These are phyloP conservation scores for Pipistrellus nathusii DNA, from an alignment of 2,797 vertebrate genomes.

Conservation along the genomic window DNA sequence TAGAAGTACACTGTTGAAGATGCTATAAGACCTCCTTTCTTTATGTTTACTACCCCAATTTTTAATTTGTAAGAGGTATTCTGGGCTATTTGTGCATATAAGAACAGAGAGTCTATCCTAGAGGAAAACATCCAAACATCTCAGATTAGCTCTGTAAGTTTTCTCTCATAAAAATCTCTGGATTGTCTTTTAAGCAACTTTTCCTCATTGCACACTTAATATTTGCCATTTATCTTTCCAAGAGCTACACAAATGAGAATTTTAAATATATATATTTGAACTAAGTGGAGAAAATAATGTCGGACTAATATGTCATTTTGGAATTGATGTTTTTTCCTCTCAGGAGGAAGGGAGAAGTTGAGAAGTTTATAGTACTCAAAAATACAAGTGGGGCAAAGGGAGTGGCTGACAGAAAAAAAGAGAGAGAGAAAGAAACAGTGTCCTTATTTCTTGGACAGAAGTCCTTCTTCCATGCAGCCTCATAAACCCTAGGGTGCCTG, in stretches of 20 bases:
- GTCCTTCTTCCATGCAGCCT: not conserved
- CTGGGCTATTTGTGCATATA: not conserved
- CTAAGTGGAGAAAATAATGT: slow-evolving; percentile 36
- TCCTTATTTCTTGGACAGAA: not conserved
- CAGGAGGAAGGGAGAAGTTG: not conserved
- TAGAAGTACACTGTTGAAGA: not conserved
- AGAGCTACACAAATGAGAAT: not conserved
- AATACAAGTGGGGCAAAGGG: not conserved
- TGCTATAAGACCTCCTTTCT: not conserved
- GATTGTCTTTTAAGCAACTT: not conserved
- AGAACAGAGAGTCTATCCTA: not conserved
- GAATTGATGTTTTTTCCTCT: slow-evolving; percentile 9
- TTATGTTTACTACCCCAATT: not conserved
- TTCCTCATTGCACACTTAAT: slow-evolving; percentile 43
- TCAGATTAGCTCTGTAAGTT: not conserved
- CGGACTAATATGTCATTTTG: slow-evolving; percentile 46
- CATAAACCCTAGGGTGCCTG: not conserved
- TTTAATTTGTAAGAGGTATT: slow-evolving; percentile 39
- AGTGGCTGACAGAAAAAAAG: not conserved
- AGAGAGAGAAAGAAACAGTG: not conserved
- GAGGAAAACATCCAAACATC: not conserved
- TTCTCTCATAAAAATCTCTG: slow-evolving; percentile 7
- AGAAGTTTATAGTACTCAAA: not conserved
- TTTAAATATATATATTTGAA: not conserved
- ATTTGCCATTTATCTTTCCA: slow-evolving; percentile 42